Evolutionary conservation across 2,113 vertebrate species (phyloP).

Genomic region (Sterna hirundo): DNA sequence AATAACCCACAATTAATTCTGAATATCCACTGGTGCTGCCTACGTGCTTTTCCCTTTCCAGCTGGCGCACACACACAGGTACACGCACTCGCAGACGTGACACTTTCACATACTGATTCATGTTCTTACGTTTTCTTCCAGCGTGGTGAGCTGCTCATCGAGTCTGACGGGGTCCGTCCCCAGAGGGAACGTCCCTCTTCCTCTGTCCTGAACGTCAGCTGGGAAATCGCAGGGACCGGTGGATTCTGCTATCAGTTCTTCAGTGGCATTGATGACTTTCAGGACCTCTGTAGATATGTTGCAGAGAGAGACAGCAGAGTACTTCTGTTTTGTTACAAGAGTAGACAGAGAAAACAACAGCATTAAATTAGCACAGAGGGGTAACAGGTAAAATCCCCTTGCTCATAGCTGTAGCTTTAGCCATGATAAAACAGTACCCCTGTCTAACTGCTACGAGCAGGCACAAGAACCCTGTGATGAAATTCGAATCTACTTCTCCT

Average conservation of each 20-base stretch:
- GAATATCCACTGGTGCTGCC: background rate
- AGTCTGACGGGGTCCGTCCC: slow-evolving; percentile 80
- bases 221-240: slow-evolving; percentile 73
- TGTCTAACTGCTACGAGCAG: background rate
- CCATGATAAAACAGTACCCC: background rate
- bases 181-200: slow-evolving; percentile 76
- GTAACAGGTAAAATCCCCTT: background rate
- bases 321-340: slow-evolving; percentile 84
- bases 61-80: rapidly evolving
- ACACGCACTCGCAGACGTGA: background rate
- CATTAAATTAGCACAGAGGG: slow-evolving; percentile 60
- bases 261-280: slow-evolving; percentile 94
- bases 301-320: slow-evolving; percentile 95
- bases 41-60: background rate
- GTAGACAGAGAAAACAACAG: slow-evolving; percentile 71
- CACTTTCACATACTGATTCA: background rate
- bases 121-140: slow-evolving; percentile 93
- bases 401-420: background rate
- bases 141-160: slow-evolving; percentile 89
- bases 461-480: background rate
- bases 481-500: background rate
- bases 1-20: background rate
- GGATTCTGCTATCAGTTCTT: slow-evolving; percentile 91
- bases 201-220: slow-evolving; percentile 64
- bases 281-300: slow-evolving; percentile 97